Evolutionary conservation across 2,113 vertebrate genomes (phyloP).

Genomic region (Benitochromis conjunctus): DNA sequence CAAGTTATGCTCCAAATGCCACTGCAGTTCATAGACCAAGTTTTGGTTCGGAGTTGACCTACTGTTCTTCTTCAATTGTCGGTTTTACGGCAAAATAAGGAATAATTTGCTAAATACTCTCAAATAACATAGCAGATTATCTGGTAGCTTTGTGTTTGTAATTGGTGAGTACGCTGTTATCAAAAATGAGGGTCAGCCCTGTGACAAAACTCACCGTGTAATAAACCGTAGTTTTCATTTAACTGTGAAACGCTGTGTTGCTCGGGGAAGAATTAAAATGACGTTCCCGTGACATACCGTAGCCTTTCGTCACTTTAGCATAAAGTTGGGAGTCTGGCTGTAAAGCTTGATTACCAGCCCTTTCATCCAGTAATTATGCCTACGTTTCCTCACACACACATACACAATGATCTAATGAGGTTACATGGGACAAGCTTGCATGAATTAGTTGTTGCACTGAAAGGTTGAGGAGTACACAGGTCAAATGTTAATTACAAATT

Average conservation of each 20-base stretch:
- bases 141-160: not conserved
- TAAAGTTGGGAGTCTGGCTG: not conserved
- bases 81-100: not conserved
- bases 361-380: not conserved
- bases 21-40: not conserved
- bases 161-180: not conserved
- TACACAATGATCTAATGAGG: conserved; percentile 49
- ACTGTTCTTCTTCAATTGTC: not conserved
- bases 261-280: not conserved
- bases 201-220: not conserved
- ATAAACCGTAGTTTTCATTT: not conserved
- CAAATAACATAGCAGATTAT: not conserved
- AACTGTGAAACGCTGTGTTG: not conserved
- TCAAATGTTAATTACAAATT: conserved; percentile 67
- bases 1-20: not conserved
- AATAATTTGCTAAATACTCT: not conserved
- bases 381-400: conserved; percentile 3
- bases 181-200: not conserved
- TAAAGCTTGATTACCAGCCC: conserved; percentile 16
- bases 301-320: not conserved
- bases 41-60: not conserved
- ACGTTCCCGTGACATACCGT: not conserved
- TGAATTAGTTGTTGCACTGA: conserved; percentile 42
- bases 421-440: conserved; percentile 48
- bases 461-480: conserved; percentile 33